Evolutionary conservation across 2,113 vertebrate genomes (phyloP).

Genomic region (Alces alces): DNA sequence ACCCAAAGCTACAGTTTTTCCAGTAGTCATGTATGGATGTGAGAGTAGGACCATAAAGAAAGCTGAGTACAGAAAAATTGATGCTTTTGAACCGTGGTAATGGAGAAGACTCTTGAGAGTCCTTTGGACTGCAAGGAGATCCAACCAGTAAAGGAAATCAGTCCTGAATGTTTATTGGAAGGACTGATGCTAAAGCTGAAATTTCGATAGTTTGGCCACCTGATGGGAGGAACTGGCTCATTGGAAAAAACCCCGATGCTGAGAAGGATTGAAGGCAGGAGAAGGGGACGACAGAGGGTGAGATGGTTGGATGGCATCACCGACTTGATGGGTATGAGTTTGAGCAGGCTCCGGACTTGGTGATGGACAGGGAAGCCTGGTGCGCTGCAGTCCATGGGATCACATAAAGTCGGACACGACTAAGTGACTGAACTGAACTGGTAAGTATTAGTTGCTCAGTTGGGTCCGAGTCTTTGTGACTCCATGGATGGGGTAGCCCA

Average conservation of each 20-base stretch:
- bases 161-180: neutral
- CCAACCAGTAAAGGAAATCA: neutral
- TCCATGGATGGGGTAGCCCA: neutral
- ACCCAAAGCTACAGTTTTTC: neutral
- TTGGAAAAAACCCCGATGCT: neutral
- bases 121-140: neutral
- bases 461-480: neutral
- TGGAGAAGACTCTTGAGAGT: neutral
- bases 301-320: neutral
- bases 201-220: neutral
- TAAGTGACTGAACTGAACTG: neutral
- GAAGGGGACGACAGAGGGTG: neutral
- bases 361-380: neutral
- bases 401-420: fast-evolving
- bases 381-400: neutral
- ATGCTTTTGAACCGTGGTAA: neutral
- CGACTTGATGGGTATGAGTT: neutral
- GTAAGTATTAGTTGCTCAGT: neutral
- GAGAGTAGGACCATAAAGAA: neutral
- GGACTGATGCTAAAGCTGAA: neutral
- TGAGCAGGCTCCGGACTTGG: neutral
- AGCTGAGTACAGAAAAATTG: neutral
- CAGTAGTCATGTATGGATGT: neutral
- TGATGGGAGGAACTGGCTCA: neutral
- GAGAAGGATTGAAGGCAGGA: neutral